These are phyloP conservation scores for Andrena bucephala DNA, from an alignment of 2,888 invertebrate genomes.

Conservation along the genomic window DNA sequence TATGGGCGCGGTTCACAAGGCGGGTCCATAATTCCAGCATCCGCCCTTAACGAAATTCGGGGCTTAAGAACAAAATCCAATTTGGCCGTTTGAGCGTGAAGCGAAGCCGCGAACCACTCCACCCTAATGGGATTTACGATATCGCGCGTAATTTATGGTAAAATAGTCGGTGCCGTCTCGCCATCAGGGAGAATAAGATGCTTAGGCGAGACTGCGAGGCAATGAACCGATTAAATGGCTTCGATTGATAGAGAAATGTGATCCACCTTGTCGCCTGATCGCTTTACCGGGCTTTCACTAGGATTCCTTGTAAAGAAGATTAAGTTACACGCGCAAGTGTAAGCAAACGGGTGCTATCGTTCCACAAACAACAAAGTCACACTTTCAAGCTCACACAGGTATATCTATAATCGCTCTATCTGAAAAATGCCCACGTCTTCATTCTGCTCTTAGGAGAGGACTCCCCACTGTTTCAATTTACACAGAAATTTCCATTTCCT, in stretches of 20 bases:
- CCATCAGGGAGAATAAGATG: conserved; percentile 27
- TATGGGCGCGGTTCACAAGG: conserved; percentile 32
- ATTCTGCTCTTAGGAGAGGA: no score
- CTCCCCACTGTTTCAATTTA: not conserved
- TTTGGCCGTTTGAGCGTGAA: conserved; percentile 52
- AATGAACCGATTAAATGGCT: not conserved
- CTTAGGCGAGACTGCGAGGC: not conserved
- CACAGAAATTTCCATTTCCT: not conserved
- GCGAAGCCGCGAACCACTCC: conserved; percentile 44
- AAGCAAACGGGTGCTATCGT: no score
- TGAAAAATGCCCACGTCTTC: no score
- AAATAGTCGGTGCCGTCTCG: conserved; percentile 34
- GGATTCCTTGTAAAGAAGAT: not conserved
- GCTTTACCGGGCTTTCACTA: not conserved
- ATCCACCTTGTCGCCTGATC: not conserved
- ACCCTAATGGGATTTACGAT: conserved; percentile 53
- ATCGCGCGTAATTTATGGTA: conserved; percentile 43
- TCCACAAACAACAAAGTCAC: no score
- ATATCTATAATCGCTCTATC: no score
- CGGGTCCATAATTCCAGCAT: conserved; percentile 45
- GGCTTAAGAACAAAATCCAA: conserved; percentile 62
- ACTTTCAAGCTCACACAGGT: no score
- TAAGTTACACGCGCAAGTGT: no score
- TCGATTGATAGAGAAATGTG: not conserved
- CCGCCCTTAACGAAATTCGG: conserved; percentile 59